Evolutionary conservation across 2,888 invertebrate genomes (phyloP), one percentile per base, ranked within the genome.

Genomic region (Macrophya alboannulata): DNA sequence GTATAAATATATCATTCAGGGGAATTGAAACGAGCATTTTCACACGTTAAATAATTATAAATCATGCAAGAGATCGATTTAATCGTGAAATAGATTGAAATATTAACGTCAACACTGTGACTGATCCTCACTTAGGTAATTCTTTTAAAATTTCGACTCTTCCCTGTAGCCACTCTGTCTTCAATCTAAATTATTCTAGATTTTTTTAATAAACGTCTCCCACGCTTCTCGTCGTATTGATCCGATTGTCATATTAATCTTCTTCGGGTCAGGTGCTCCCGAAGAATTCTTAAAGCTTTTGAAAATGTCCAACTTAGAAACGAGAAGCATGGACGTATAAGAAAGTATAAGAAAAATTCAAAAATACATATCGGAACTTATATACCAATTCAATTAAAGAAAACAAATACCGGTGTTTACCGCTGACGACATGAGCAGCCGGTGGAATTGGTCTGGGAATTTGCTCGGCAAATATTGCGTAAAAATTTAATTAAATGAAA

Each of bases 311-410:
- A 84, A 86, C 85, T 82, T 85, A 79, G 77, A 81, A 85, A 79
- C 43, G 77, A 83, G 72, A 65, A 65, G n/a, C n/a, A n/a, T n/a
- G n/a, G n/a, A 51, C 12, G 37, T 65, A 79, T 84, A 6, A 17
- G 68, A 84, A 72, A 17, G 65, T 74, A 83, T 82, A 77, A 86
- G 82, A 85, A 21, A 48, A 59, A 68, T 76, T 51, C 59, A 59
- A 79, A 83, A 85, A 40, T 37, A 65, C 48, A 71, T 48, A 48
- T 55, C 83, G 81, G 86, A 85, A 76, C 82, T 81, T 82, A 87
- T 82, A 87, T 86, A 84, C 48, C 83, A 87, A 88, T 90, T 90
- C 88, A 90, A 89, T 90, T 89, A 90, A 90, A 90, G 89, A 87
- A 88, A 89, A 89, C 88, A 90, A 89, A 89, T 88, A 89, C 87